Evolutionary conservation across 2,888 invertebrate species (phyloP).

Genomic region (Patella caerulea): DNA sequence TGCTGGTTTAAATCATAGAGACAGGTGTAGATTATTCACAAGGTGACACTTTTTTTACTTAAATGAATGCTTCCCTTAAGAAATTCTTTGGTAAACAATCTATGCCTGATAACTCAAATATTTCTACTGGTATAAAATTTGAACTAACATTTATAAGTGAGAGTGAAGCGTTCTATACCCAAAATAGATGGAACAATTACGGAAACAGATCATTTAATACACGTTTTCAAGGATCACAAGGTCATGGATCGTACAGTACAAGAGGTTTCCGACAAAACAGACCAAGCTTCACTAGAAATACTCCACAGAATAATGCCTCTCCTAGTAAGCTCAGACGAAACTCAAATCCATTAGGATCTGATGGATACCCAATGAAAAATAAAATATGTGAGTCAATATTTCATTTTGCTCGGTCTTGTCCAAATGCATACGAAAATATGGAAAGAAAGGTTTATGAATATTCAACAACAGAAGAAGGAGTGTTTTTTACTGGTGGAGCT

Average conservation of each 20-base stretch:
- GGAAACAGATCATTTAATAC: background rate
- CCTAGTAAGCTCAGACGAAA: background rate
- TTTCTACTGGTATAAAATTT: constrained; percentile 21
- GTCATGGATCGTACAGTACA: no score
- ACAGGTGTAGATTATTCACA: no score
- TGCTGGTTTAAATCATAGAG: constrained; percentile 27
- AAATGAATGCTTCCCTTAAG: no score
- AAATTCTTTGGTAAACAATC: constrained; percentile 31
- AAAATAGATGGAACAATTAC: background rate
- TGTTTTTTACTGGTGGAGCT: constrained; percentile 11
- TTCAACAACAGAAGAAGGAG: background rate
- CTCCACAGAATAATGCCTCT: no score
- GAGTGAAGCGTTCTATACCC: constrained; percentile 18
- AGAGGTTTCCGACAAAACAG: no score
- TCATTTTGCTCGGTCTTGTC: constrained; percentile 16
- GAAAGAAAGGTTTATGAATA: background rate
- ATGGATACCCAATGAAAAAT: constrained; percentile 26
- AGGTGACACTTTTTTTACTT: no score
- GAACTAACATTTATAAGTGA: constrained; percentile 21
- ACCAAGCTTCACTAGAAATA: no score
- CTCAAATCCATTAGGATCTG: constrained; percentile 27
- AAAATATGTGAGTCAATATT: constrained; percentile 17
- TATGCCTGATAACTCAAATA: background rate
- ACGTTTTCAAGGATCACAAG: no score
- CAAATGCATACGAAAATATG: constrained; percentile 15